Evolutionary conservation across 2,113 vertebrate genomes (phyloP), one percentile per base, ranked within the genome.

Genomic region (Limanda limanda): DNA sequence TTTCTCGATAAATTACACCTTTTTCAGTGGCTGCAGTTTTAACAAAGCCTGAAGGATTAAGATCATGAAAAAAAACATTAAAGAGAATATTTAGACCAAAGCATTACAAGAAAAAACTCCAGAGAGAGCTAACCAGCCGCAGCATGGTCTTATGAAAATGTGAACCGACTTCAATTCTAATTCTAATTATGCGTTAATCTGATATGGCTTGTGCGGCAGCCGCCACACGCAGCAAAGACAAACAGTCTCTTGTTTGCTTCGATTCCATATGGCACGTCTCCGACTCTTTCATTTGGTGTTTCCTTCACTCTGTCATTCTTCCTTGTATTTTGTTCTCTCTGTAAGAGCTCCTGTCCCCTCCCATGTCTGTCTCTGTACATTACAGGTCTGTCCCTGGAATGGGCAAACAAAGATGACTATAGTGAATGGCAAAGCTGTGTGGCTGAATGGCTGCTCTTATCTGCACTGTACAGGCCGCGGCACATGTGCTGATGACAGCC

Each of bases 401-500:
- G 2, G 60, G 35, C 76, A 90, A 90, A 92, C 92, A 93, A 89
- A 90, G 85, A 89, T 85, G 79, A 47, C 88, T 75, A 78, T 74
- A 77, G 80, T 88, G 79, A 91, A 91, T 79, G 83, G 81, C 79
- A 58, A 42, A 65, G 74, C 81, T 54, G 82, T 58, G 58, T 24
- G 74, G 67, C 56, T 90, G 85, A 92, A 92, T 83, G 75, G 83
- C 73, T 74, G 76, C 65, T 86, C 91, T 92, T 91, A 88, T 94
- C 87, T 89, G 84, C 78, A 74, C 78, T 64, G 47, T 74, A 85
- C 82, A 86, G 88, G 89, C 87, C 88, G 90, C 88, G 81, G 89
- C 91, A 92, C 88, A 91, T 93, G 92, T 88, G 90, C 84, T 82
- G 89, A 92, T 85, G 88, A 91, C 92, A 91, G 88, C 79, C 64